These are phyloP conservation scores for Nomia melanderi DNA, from an alignment of 1,140 invertebrate species.

Conservation along the genomic window DNA sequence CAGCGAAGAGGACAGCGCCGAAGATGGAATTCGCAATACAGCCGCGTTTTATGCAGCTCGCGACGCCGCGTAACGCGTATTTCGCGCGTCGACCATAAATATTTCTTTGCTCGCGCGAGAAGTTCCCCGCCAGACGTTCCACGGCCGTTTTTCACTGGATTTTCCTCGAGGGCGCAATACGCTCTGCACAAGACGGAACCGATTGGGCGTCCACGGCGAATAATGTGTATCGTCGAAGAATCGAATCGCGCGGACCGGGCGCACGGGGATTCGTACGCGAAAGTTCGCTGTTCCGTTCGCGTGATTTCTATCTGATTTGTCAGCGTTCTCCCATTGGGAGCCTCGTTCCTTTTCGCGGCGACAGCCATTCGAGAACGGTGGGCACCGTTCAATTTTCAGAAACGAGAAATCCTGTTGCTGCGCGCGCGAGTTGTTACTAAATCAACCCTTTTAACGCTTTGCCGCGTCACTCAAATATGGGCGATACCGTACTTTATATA, in stretches of 20 bases:
- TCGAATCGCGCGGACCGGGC: no score
- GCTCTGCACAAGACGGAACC: background rate
- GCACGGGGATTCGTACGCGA: background rate
- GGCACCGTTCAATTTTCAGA: background rate
- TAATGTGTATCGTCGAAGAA: no score
- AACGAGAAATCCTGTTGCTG: background rate
- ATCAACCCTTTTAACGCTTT: no score
- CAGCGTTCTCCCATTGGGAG: background rate
- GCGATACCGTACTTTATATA: no score
- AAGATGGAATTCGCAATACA: background rate
- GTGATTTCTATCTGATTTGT: background rate
- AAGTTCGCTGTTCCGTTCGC: background rate
- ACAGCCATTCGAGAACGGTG: background rate
- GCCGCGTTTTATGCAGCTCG: background rate
- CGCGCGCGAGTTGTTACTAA: no score
- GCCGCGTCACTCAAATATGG: no score
- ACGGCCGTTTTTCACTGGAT: background rate
- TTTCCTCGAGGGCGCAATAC: background rate
- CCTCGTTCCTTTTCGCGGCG: background rate
- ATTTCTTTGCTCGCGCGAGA: background rate
- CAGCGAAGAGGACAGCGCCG: slow-evolving; percentile 1
- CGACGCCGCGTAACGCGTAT: background rate
- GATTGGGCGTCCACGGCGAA: background rate
- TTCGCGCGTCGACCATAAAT: slow-evolving; percentile 5
- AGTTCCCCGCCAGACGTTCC: background rate